These are phyloP conservation scores for Enteromius treurensis DNA, from an alignment of 2,797 vertebrate species.

Conservation along the genomic window DNA sequence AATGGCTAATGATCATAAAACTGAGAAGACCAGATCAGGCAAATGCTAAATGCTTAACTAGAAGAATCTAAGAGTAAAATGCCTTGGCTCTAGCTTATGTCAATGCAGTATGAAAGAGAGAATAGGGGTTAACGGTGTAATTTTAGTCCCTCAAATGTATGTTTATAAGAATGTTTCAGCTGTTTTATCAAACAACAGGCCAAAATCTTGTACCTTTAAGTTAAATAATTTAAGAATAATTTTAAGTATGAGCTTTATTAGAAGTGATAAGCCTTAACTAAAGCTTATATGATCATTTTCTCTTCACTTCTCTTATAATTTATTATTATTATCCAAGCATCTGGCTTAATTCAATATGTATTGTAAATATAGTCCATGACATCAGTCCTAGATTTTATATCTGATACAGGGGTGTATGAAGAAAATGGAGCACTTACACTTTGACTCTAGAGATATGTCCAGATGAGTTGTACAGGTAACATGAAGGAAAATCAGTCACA, in stretches of 20 bases:
- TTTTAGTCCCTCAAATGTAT: neutral
- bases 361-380: neutral
- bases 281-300: neutral
- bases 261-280: neutral
- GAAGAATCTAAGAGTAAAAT: neutral
- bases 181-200: neutral
- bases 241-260: neutral
- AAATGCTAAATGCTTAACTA: constrained; percentile 21
- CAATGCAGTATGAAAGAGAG: neutral
- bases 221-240: neutral
- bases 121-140: neutral
- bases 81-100: neutral
- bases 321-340: neutral
- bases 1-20: constrained; percentile 71
- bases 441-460: constrained; percentile 77
- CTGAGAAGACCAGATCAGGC: constrained; percentile 58
- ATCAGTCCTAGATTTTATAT: neutral
- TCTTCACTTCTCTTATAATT: neutral
- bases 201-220: neutral
- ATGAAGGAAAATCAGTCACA: constrained; percentile 87
- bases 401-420: neutral
- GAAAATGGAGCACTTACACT: constrained; percentile 78
- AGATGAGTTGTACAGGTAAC: constrained; percentile 80
- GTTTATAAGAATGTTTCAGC: neutral
- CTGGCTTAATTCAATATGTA: neutral